A percentile compares a stretch with the other conserved stretches of the same genome.
Evolutionary conservation across 2,888 invertebrate genomes (phyloP).

Genomic region (Stictocephala bisonia): DNA sequence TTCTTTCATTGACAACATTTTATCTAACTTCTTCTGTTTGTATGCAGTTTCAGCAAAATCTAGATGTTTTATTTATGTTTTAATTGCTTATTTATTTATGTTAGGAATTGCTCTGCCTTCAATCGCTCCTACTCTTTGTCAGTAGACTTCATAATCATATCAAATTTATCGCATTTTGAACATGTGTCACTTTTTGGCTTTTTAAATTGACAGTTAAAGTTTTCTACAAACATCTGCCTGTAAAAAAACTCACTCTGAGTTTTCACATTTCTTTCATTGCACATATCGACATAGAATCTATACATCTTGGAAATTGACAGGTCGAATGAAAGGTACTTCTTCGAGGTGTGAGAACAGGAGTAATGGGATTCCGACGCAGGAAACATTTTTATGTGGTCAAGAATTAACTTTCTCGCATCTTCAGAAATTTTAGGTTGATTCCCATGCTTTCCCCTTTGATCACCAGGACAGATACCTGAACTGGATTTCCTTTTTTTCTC

Average conservation of each 20-base stretch:
- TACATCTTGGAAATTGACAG: slow-evolving; percentile 46
- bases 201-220: slow-evolving; percentile 36
- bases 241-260: slow-evolving; percentile 40
- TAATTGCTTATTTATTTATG: no score
- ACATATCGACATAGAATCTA: slow-evolving; percentile 41
- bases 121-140: slow-evolving; percentile 32
- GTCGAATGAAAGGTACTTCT: slow-evolving; percentile 34
- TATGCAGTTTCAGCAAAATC: slow-evolving; percentile 42
- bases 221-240: slow-evolving; percentile 43
- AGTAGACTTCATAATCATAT: slow-evolving; percentile 43
- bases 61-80: slow-evolving; percentile 29
- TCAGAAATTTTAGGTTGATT: slow-evolving; percentile 33
- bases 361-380: slow-evolving; percentile 37
- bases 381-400: slow-evolving; percentile 39
- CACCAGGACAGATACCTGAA: slow-evolving; percentile 34
- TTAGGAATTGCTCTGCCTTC: not conserved
- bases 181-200: slow-evolving; percentile 43
- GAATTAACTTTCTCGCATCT: slow-evolving; percentile 41
- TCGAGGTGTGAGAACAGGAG: slow-evolving; percentile 36
- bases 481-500: slow-evolving; percentile 44
- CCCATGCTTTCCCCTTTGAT: slow-evolving; percentile 43
- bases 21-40: no score
- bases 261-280: slow-evolving; percentile 28
- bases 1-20: no score
- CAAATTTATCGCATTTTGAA: slow-evolving; percentile 33